Conservation (phyloP, 1,140 invertebrate genomes). For the Adoxophyes honmai region DNA sequence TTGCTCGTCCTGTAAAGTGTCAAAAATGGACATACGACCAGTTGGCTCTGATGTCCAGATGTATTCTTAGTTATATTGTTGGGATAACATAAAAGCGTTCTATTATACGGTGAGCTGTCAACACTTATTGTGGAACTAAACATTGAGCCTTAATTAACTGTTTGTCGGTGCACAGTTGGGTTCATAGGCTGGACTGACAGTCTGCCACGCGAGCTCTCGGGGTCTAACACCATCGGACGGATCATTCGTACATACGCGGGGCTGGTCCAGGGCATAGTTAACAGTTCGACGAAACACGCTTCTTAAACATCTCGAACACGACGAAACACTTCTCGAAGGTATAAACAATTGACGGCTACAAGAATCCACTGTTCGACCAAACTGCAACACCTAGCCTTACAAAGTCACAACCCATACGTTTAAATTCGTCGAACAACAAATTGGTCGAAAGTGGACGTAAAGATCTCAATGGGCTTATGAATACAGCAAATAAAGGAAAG, state of each 20-base stretch:
- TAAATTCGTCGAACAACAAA: conserved; percentile 14
- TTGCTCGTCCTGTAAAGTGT: too few species aligned
- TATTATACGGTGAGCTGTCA: too few species aligned
- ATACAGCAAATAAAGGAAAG: too few species aligned
- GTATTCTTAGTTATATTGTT: too few species aligned
- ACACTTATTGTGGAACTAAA: too few species aligned
- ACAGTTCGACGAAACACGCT: background rate
- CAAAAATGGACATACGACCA: too few species aligned
- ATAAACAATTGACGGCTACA: background rate
- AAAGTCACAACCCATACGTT: conserved; percentile 12
- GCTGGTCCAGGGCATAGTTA: conserved; percentile 24
- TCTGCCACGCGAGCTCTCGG: conserved; percentile 38
- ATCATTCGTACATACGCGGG: conserved; percentile 61
- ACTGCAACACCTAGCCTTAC: conserved; percentile 2
- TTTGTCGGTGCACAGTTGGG: conserved; percentile 34
- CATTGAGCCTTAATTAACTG: background rate
- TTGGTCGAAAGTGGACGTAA: background rate
- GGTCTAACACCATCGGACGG: conserved; percentile 65
- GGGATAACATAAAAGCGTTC: too few species aligned
- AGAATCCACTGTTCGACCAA: background rate
- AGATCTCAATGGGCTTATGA: too few species aligned
- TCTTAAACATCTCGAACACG: background rate
- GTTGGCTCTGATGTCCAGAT: too few species aligned
- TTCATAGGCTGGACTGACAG: conserved; percentile 34
- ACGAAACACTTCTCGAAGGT: background rate